Evolutionary conservation across 1,140 invertebrate species (phyloP), one percentile per base, ranked within the genome.

Genomic region (Brachionus koreanus): DNA sequence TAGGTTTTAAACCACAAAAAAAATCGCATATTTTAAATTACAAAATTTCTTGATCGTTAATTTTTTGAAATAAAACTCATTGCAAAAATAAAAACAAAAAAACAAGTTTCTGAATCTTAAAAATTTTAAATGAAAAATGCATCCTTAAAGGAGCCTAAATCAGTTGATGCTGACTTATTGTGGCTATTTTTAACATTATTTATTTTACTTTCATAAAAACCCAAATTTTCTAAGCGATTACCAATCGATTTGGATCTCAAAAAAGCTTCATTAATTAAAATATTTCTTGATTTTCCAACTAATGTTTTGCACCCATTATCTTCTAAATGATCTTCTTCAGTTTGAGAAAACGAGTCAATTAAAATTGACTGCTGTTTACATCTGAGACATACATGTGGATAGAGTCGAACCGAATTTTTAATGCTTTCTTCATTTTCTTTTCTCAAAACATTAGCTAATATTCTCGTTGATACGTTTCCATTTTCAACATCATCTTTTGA

Each of bases 141-240:
- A 46, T 74, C 43, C 25, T 74, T 74, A 13, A 74, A 74, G 46
- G 23, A 23, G 5, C 69, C 69, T 12, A 74, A 74, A 74, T 74
- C 69, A 35, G 69, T 74, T 23, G 69, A 74, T 46, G 69, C 39
- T 9, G 37, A 74, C 43, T 46, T 43, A 46, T 35, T 29, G 25
- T 74, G 69, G 10, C 9, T 46, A 25, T 46, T 74, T 43, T 46
- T 74, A 9, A 74, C 67, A 23, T 39, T 46, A 10, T 69, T 37
- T 69, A 7, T 16, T 16, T 69, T 39, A 42, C 39, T 39, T 19
- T 4, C 35, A 69, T 69, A n/a, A 2, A 4, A 10, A 69, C 39
- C 16, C 1, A 69, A 42, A 19, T 69, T 35, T 39, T 1, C 35
- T 7, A 69, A 16, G 25, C 42, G 19, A 74, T 74, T 74, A 10